A percentile compares a stretch with the other conserved stretches of the same genome.
Evolutionary conservation across 2,888 invertebrate species (phyloP).

Genomic region (Napeogenes inachia): DNA sequence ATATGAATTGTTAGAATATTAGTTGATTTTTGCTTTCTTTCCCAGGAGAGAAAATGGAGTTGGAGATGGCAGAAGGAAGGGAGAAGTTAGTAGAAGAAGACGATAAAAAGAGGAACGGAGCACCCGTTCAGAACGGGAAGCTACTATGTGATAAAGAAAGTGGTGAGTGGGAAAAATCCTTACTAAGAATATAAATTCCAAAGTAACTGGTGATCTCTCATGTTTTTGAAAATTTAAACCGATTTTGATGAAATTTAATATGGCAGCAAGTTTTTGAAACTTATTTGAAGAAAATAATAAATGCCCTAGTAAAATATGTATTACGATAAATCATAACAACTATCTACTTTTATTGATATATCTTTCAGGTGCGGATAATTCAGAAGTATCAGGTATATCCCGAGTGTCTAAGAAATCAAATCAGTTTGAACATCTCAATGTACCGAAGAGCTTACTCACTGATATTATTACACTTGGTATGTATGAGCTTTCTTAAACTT

Average conservation of each 20-base stretch:
- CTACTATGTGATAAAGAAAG: slow-evolving; percentile 36
- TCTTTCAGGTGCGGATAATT: slow-evolving; percentile 61
- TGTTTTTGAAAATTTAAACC: no score
- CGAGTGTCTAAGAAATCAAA: slow-evolving; percentile 66
- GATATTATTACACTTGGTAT: slow-evolving; percentile 80
- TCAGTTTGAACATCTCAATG: slow-evolving; percentile 85
- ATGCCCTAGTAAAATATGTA: neutral
- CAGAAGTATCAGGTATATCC: slow-evolving; percentile 63
- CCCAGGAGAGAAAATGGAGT: slow-evolving; percentile 79
- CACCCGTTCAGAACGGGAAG: slow-evolving; percentile 55
- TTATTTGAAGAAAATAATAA: no score
- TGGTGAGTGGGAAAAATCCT: neutral
- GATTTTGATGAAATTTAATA: no score
- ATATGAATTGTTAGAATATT: neutral
- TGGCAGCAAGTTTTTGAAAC: no score
- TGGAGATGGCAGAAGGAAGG: slow-evolving; percentile 80
- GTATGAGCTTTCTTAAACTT: slow-evolving; percentile 16
- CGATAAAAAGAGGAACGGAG: slow-evolving; percentile 45
- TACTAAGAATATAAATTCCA: no score
- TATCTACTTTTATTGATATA: slow-evolving; percentile 1
- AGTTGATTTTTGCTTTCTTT: neutral
- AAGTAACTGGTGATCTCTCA: no score
- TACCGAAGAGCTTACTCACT: slow-evolving; percentile 84
- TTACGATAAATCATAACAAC: neutral
- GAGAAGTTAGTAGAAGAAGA: slow-evolving; percentile 77